phyloP scores from a whole-genome alignment of 2,113 vertebrate genomes.

The Eulemur rufifrons region DNA sequence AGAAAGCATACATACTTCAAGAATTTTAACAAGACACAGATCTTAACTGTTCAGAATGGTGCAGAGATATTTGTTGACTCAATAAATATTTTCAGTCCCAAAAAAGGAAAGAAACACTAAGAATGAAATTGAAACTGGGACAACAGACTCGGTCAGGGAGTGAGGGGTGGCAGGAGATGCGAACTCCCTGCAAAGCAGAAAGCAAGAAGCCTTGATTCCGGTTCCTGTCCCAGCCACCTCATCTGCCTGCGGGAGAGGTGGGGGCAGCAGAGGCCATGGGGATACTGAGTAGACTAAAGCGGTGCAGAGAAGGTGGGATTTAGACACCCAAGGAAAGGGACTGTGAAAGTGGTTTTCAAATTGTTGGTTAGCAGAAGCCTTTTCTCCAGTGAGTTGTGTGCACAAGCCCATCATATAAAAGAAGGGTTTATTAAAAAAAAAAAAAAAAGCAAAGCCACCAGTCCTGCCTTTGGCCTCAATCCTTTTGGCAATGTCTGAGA shows the following conservation, averaged over 20 bases:
- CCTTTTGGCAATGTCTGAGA: not conserved
- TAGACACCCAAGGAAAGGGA: not conserved
- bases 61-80: slow-evolving; percentile 32
- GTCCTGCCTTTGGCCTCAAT: not conserved
- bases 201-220: not conserved
- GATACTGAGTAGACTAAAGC: not conserved
- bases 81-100: slow-evolving; percentile 15
- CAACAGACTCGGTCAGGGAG: not conserved
- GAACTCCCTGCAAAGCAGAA: not conserved
- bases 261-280: not conserved
- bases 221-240: not conserved
- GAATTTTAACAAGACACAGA: not conserved
- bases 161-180: not conserved
- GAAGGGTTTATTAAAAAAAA: not conserved
- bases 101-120: slow-evolving; percentile 45
- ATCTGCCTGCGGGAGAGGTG: not conserved
- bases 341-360: not conserved
- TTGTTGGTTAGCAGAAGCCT: not conserved
- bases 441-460: not conserved
- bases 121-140: slow-evolving; percentile 38
- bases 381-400: not conserved
- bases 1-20: slow-evolving; percentile 38
- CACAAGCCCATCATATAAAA: too few relatives aligned
- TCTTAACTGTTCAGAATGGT: not conserved
- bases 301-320: not conserved